Base-by-base conservation (phyloP, 2,888 invertebrate genomes). In the Netelia virgata region DNA sequence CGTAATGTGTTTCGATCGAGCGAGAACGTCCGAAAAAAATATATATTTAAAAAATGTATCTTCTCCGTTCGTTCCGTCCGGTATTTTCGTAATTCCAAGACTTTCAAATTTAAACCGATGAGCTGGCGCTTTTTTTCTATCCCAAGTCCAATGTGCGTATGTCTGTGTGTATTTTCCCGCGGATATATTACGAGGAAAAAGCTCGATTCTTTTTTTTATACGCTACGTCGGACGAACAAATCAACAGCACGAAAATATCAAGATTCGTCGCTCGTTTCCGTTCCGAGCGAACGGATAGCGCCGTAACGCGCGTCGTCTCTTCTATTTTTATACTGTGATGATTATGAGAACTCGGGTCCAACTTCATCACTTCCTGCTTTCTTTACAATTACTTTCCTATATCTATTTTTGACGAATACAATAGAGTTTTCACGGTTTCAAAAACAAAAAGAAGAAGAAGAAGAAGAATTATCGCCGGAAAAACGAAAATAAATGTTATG, bases 171-270 rank as follows among this genome's bases (percentile, higher is more conserved):
- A 11, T 75, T 75, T 81, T 69, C 55, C 63, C 70, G 11, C 43
- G 47, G 43, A 63, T 23, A 41, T 75, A 63, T 75, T 61, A 68
- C 14, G 18, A 53, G 61, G 36, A 53, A 64, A 75, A 61, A 23
- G 18, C 14, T 63, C n/a, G 23, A 59, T 16, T 18, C 11, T 23
- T 50, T 14, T 11, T 50, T 10, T 23, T 63, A 28, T 28, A 64
- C 11, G 63, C 63, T 1, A 16, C 64, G 64, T 63, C 36, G 70
- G n/a, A 18, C 16, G 57, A 70, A 20, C 50, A 70, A 83, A 83
- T 80, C 70, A 57, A 53, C 61, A 53, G 72, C 36, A 69, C 59
- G 50, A 76, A 80, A 83, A 81, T 76, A 84, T 73, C 69, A 41
- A 28, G 50, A 74, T 70, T 69, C 36, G 55, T 50, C 64, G 66